These are phyloP conservation scores for Gryon sp. DNA, from an alignment of 1,140 invertebrate genomes.

Conservation along the genomic window DNA sequence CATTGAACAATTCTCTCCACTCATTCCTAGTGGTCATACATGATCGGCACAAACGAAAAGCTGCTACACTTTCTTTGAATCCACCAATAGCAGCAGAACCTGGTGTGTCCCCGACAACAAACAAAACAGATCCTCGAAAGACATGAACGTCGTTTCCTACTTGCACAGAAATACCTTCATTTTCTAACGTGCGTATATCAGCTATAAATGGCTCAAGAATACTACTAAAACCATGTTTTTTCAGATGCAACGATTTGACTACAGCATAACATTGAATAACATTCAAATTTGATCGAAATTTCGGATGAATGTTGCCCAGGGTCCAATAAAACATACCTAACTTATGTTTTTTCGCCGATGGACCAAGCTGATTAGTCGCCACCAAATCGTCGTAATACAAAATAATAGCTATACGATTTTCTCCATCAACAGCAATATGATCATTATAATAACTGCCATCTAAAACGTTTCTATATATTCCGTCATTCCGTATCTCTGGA, in stretches of 20 bases:
- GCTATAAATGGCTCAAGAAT: background rate
- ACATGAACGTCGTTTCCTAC: background rate
- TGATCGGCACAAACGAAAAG: constrained; percentile 26
- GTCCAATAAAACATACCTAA: constrained; percentile 29
- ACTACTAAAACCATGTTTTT: constrained; percentile 4
- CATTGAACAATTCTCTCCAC: constrained; percentile 1
- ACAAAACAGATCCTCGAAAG: constrained; percentile 32
- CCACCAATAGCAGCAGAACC: constrained; percentile 41
- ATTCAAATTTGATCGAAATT: constrained; percentile 8
- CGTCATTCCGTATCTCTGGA: background rate
- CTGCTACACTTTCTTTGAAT: constrained; percentile 48
- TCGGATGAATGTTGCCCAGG: constrained; percentile 13
- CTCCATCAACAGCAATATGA: background rate
- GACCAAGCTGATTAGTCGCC: constrained; percentile 2
- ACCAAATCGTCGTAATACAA: constrained; percentile 14
- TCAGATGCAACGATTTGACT: constrained; percentile 5
- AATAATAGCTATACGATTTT: background rate
- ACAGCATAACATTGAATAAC: constrained; percentile 5
- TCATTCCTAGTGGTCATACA: constrained; percentile 22
- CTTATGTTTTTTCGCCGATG: constrained; percentile 35
- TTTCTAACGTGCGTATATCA: constrained; percentile 10
- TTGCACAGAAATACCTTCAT: constrained; percentile 1
- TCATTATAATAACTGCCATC: constrained; percentile 5
- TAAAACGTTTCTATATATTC: constrained; percentile 3
- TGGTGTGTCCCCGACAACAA: constrained; percentile 47